Percentiles rank a stretch among this genome's conserved stretches.
These are phyloP conservation scores for Amaurobius ferox DNA, from an alignment of 2,888 invertebrate genomes.

Conservation along the genomic window DNA sequence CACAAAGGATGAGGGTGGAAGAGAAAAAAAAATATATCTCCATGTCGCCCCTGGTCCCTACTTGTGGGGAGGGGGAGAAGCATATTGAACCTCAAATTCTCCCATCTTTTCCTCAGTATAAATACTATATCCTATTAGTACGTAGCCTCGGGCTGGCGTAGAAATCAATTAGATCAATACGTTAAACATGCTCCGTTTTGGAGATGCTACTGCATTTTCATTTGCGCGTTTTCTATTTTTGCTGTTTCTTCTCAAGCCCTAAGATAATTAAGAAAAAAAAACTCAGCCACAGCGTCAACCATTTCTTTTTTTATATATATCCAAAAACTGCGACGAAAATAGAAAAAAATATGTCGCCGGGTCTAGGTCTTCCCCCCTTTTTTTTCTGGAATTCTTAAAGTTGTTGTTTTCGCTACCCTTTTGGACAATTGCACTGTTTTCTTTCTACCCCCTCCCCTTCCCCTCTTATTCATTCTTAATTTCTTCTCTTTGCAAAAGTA, in stretches of 20 bases:
- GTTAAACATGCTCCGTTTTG: constrained; percentile 71
- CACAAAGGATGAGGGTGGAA: constrained; percentile 38
- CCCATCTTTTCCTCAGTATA: constrained; percentile 54
- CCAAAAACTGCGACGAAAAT: background rate
- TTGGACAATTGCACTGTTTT: constrained; percentile 58
- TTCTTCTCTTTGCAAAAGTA: constrained; percentile 58
- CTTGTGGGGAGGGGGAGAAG: background rate
- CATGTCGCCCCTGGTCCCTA: background rate
- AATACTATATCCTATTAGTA: constrained; percentile 71
- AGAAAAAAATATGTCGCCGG: constrained; percentile 24
- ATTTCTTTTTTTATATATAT: background rate
- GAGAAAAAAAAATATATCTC: constrained; percentile 26
- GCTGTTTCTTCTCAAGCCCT: constrained; percentile 50
- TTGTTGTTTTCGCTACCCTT: constrained; percentile 52
- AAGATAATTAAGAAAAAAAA: constrained; percentile 63
- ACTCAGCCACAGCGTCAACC: background rate
- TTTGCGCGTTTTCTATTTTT: constrained; percentile 60
- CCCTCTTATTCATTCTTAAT: constrained; percentile 50
- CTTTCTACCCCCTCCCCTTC: background rate
- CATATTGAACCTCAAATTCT: constrained; percentile 58
- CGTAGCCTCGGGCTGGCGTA: constrained; percentile 41
- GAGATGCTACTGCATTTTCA: constrained; percentile 50
- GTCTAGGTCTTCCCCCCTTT: constrained; percentile 1
- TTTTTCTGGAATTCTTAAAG: constrained; percentile 21
- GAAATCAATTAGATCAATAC: constrained; percentile 72